Evolutionary conservation across 1,140 invertebrate species (phyloP), one percentile per base, ranked within the genome.

Genomic region (Bathynomus jamesi): DNA sequence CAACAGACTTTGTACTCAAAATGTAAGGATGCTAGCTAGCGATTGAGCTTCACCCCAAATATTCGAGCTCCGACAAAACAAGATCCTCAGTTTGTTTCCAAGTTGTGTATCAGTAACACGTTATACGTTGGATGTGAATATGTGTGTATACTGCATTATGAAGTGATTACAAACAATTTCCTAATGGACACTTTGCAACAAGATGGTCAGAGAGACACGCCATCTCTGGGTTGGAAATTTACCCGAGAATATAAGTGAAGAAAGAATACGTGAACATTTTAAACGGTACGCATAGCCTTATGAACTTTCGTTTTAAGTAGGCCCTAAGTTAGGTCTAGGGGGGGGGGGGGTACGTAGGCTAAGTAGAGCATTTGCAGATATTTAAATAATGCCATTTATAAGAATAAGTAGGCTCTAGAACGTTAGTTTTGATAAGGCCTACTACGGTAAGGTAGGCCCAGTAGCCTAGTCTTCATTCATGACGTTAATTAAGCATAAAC

Each of bases 201-300:
- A 91, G 90, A 98, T 98, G 95, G 95, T 98, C 91, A 95, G 95
- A 92, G 94, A 97, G 92, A 97, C 95, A 89, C 93, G 95, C 89
- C 95, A 98, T 88, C 91, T 97, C 87, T 96, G 94, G 93, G 94
- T 98, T 89, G 95, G 95, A 90, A 97, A 98, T 91, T 92, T 98
- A 89, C 94, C 95, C 89, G 94, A 97, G 89, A 96, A 95, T 88
- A 93, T 95, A 87, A 90, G 91, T 82, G 93, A 96, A 87, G 93
- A 95, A 84, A 88, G 91, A 83, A 93, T 95, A 86, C 88, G 91
- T 87, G 93, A 96, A 86, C 92, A 95, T 87, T 96, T 97, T 86
- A 96, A 96, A 92, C 90, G 94, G 95, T 96, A 89, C 70, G 69
- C 72, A 67, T 32, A 32, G 17, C 28, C 17, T 28, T n/a, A n/a